Evolutionary conservation across 2,888 invertebrate species (phyloP).

Genomic region (Callosobruchus maculatus): DNA sequence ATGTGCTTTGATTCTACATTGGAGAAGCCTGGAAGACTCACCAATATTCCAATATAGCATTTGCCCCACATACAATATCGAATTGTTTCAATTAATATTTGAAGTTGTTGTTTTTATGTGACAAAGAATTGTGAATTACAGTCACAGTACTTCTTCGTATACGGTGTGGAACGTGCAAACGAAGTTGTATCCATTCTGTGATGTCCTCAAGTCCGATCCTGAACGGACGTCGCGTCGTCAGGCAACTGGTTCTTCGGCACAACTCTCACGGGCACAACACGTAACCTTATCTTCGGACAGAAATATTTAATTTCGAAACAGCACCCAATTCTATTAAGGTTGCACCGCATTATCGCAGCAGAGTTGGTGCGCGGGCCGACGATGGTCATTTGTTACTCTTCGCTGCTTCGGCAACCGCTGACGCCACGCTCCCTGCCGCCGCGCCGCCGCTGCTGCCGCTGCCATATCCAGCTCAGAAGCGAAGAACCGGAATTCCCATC

Average conservation of each 20-base stretch:
- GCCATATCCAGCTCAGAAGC: neutral
- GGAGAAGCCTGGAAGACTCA: no score
- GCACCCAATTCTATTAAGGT: constrained; percentile 40
- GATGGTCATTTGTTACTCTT: constrained; percentile 42
- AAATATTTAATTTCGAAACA: constrained; percentile 45
- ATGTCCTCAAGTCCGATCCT: neutral
- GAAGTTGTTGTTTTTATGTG: no score
- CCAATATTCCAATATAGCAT: no score
- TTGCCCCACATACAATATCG: no score
- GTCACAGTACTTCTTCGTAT: neutral
- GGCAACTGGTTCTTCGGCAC: neutral
- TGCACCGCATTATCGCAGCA: constrained; percentile 36
- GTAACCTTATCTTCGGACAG: constrained; percentile 34
- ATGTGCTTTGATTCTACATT: no score
- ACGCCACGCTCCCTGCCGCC: neutral
- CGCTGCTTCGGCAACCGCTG: neutral
- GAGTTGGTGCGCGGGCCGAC: neutral
- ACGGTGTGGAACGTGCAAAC: no score
- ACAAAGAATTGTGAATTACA: no score
- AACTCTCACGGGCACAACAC: neutral
- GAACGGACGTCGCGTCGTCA: constrained; percentile 8
- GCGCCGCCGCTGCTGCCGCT: neutral
- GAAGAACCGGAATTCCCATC: neutral
- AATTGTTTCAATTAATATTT: no score
- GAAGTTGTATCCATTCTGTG: no score